Conservation (phyloP, 2,113 vertebrate genomes). For the Aldabrachelys gigantea region DNA sequence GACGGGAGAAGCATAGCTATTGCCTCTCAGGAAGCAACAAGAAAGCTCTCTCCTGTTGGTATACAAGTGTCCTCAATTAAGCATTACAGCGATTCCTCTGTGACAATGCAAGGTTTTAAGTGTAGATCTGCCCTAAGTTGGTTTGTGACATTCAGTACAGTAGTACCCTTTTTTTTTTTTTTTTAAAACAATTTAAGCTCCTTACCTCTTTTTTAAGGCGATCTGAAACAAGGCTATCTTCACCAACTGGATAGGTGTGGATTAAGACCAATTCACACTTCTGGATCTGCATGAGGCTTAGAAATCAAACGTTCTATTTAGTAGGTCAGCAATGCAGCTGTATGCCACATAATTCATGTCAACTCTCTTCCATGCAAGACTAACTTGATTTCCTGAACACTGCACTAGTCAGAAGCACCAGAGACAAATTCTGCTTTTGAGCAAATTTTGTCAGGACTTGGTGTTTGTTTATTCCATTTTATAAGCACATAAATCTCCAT, state of each 20-base stretch:
- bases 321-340: background rate
- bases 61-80: background rate
- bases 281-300: constrained; percentile 97
- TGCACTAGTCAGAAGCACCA: background rate
- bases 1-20: background rate
- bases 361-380: background rate
- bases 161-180: background rate
- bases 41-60: background rate
- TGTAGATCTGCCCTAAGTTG: background rate
- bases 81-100: background rate
- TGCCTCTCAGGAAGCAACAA: background rate
- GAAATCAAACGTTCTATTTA: constrained; percentile 10
- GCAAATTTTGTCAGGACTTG: background rate
- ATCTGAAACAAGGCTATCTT: constrained; percentile 96
- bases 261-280: constrained; percentile 97
- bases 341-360: background rate
- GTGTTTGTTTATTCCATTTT: background rate
- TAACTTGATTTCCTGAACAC: background rate
- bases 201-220: constrained; percentile 94
- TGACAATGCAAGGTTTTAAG: background rate
- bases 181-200: background rate
- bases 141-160: background rate
- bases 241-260: constrained; percentile 95
- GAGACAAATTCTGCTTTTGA: background rate
- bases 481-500: background rate